Percentiles rank a stretch among this genome's conserved stretches.
phyloP scores from a whole-genome alignment of 1,140 invertebrate genomes.

The Gryllus bimaculatus region DNA sequence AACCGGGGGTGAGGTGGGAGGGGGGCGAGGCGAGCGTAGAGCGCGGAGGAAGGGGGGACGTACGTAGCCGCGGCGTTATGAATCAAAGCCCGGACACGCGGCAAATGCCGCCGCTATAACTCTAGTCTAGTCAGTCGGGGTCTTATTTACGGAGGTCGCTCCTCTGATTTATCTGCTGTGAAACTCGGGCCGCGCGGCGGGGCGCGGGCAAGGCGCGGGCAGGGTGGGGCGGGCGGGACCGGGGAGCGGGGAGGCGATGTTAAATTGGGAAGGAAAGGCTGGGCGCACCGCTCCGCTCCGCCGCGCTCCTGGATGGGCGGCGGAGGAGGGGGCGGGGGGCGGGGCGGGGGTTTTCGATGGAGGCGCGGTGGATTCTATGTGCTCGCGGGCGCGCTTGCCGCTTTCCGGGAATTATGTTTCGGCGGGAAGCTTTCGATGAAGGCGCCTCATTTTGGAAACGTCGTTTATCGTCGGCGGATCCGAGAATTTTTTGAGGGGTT shows the following conservation, averaged over 20 bases:
- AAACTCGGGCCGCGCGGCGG: not conserved
- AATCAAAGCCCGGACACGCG: not conserved
- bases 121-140: constrained; percentile 2
- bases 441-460: not conserved
- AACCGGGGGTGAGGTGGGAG: not conserved
- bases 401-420: not conserved
- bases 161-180: not conserved
- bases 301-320: too few relatives aligned
- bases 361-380: not conserved
- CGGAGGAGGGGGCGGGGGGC: too few relatives aligned
- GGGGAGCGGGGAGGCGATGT: not conserved
- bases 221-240: too few relatives aligned
- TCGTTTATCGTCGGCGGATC: too few relatives aligned
- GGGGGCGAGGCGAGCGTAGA: not conserved
- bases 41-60: not conserved
- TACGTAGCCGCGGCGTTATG: not conserved
- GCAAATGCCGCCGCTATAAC: not conserved
- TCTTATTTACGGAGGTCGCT: not conserved
- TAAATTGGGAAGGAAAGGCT: not conserved
- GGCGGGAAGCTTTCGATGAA: not conserved
- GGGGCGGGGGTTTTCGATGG: not conserved
- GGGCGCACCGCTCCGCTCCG: too few relatives aligned
- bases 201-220: not conserved
- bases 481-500: too few relatives aligned
- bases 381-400: too few relatives aligned